phyloP scores from a whole-genome alignment of 2,888 invertebrate genomes.

The Macrosoma leucophasiata region DNA sequence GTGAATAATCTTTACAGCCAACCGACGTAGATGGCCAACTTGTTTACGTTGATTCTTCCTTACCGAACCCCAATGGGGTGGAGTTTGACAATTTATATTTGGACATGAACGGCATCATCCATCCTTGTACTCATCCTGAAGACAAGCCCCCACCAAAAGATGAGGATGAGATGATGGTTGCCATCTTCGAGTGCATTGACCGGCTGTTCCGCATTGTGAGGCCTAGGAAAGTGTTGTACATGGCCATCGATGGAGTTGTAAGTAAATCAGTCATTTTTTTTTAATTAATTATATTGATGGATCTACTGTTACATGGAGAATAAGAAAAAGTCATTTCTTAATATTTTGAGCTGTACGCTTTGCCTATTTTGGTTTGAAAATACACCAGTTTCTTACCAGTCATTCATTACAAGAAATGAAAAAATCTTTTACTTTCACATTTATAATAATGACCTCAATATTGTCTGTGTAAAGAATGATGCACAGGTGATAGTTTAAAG shows the following conservation, averaged over 20 bases:
- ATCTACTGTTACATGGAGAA: no score
- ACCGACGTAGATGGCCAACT: constrained; percentile 84
- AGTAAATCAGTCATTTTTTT: constrained; percentile 50
- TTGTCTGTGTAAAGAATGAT: no score
- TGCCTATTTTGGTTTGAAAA: no score
- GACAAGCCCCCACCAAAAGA: constrained; percentile 97
- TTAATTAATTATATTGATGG: neutral
- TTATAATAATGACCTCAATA: no score
- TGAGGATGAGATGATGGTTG: constrained; percentile 99
- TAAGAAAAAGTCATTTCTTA: no score
- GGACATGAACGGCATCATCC: constrained; percentile 99
- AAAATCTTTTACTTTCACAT: no score
- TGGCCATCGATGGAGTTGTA: constrained; percentile 99
- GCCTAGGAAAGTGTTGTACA: constrained; percentile 94
- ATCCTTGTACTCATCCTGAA: constrained; percentile 99
- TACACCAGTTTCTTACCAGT: no score
- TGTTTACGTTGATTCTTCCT: constrained; percentile 85
- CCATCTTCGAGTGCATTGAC: constrained; percentile 99
- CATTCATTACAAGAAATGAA: no score
- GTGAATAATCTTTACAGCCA: constrained; percentile 77
- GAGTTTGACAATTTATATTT: constrained; percentile 99
- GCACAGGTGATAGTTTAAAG: no score
- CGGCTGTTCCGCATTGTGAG: constrained; percentile 94
- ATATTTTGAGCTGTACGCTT: no score
- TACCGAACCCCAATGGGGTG: constrained; percentile 96